Conservation (phyloP, 2,113 vertebrate species). For the Neopipo cinnamomea region DNA sequence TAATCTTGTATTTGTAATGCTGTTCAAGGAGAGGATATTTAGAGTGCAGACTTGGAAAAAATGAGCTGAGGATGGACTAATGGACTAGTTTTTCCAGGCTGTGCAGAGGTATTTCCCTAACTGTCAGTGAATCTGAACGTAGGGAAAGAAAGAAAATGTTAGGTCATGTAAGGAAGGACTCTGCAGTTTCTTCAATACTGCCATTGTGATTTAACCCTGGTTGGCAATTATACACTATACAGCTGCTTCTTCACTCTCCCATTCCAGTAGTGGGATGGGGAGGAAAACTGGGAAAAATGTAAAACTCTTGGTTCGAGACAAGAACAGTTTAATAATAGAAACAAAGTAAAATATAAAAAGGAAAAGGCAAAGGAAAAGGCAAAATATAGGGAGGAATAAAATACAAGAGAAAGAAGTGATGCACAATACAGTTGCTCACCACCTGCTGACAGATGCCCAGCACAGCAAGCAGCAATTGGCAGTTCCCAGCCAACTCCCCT, state of each 20-base stretch:
- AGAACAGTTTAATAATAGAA: background rate
- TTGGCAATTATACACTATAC: background rate
- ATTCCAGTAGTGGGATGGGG: background rate
- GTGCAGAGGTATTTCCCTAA: background rate
- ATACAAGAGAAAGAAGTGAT: background rate
- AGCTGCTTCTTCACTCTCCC: background rate
- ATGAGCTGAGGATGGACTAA: background rate
- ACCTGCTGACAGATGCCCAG: background rate
- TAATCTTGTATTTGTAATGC: background rate
- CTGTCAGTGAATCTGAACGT: background rate
- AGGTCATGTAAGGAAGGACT: background rate
- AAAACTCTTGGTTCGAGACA: background rate
- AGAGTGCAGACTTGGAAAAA: background rate
- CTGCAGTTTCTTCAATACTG: background rate
- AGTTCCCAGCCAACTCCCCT: background rate
- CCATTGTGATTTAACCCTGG: background rate
- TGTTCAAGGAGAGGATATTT: background rate
- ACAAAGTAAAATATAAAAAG: background rate
- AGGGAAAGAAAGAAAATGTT: background rate
- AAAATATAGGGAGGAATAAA: background rate
- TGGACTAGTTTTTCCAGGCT: background rate
- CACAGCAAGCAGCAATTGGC: rapidly evolving
- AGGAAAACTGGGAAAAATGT: background rate
- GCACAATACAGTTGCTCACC: background rate
- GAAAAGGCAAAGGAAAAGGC: background rate